Conservation (phyloP, 2,888 invertebrate species). For the Athripsodes cinereus region DNA sequence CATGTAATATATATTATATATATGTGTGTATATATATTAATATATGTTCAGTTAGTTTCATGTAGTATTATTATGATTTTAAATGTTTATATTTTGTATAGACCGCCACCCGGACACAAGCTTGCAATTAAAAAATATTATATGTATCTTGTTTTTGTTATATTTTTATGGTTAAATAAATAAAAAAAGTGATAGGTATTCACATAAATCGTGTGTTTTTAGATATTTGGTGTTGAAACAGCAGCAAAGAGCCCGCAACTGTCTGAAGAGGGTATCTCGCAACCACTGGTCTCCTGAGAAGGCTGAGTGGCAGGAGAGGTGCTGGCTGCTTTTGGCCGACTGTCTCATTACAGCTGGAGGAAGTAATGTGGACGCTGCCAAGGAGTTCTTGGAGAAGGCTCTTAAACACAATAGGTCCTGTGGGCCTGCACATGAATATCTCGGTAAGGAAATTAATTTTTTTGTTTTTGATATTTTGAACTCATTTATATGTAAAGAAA, state of each 20-base stretch:
- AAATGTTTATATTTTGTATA: too few relatives aligned
- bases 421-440: conserved; percentile 82
- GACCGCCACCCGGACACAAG: too few relatives aligned
- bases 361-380: conserved; percentile 44
- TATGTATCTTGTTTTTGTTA: too few relatives aligned
- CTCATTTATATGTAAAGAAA: neutral
- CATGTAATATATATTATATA: too few relatives aligned
- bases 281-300: conserved; percentile 91
- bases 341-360: conserved; percentile 59
- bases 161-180: too few relatives aligned
- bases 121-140: too few relatives aligned
- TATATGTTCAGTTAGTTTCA: too few relatives aligned
- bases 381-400: conserved; percentile 71
- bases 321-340: conserved; percentile 92
- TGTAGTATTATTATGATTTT: too few relatives aligned
- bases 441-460: conserved; percentile 35
- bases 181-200: too few relatives aligned
- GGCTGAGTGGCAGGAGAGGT: conserved; percentile 90
- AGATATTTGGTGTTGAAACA: conserved; percentile 85
- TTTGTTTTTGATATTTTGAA: neutral
- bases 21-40: too few relatives aligned
- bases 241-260: conserved; percentile 84
- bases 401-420: conserved; percentile 82
- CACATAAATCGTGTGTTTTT: too few relatives aligned
- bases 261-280: conserved; percentile 82